Evolutionary conservation across 2,888 invertebrate genomes (phyloP).

Genomic region (Troilus luridus): DNA sequence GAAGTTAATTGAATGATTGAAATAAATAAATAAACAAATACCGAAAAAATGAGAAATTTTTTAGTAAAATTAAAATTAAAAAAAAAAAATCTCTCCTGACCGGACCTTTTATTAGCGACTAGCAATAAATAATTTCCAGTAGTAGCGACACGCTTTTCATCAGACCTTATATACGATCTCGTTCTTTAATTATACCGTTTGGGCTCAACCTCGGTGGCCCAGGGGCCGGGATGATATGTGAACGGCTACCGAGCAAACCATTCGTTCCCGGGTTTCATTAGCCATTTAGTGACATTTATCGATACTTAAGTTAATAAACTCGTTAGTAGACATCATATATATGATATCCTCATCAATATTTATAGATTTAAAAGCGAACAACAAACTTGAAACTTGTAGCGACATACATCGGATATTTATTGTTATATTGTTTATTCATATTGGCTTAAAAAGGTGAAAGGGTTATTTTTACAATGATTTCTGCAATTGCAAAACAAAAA

Average conservation of each 20-base stretch:
- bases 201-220: conserved; percentile 5
- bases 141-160: background rate
- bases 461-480: background rate
- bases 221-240: background rate
- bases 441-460: background rate
- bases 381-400: background rate
- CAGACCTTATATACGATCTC: conserved; percentile 15
- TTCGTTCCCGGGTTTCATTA: background rate
- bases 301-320: conserved; percentile 26
- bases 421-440: background rate
- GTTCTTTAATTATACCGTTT: conserved; percentile 35
- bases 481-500: no score
- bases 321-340: background rate
- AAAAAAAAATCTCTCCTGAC: background rate
- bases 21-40: no score
- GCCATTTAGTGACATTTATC: conserved; percentile 40
- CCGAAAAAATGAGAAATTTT: no score
- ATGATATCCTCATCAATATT: conserved; percentile 37
- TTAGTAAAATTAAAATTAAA: background rate
- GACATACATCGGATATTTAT: background rate
- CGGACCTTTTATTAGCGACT: background rate
- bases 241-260: background rate
- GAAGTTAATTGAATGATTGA: no score
- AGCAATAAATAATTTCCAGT: background rate
- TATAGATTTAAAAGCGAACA: background rate